Conservation (phyloP, 2,797 vertebrate species). For the Micrastur ruficollis region DNA sequence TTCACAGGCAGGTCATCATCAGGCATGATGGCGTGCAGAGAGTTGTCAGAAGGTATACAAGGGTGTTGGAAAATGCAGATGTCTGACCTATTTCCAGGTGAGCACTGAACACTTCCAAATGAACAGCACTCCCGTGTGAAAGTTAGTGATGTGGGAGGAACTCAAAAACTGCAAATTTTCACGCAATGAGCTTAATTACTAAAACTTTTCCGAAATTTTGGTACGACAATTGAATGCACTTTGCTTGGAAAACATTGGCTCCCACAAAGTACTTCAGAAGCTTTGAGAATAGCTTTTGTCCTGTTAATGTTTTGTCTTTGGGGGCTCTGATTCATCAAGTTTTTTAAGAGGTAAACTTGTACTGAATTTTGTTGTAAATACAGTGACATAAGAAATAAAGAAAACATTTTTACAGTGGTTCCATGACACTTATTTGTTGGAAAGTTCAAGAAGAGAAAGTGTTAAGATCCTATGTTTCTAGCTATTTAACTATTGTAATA, state of each 20-base stretch:
- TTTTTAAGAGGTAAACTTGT: neutral
- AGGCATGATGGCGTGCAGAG: neutral
- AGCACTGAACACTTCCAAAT: neutral
- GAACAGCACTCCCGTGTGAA: neutral
- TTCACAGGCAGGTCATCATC: neutral
- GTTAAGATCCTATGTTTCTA: neutral
- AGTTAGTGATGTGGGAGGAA: neutral
- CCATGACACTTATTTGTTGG: neutral
- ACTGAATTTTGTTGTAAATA: neutral
- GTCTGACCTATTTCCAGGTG: neutral
- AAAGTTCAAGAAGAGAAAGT: neutral
- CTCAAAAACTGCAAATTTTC: neutral
- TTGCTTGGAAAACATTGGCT: neutral
- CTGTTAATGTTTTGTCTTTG: neutral
- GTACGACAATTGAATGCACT: neutral
- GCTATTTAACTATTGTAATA: neutral
- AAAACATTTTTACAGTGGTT: neutral
- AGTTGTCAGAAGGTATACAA: neutral
- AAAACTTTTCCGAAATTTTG: neutral
- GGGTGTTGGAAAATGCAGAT: neutral
- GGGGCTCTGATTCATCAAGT: neutral
- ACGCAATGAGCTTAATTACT: neutral
- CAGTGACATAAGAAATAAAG: neutral
- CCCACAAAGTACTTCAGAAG: neutral
- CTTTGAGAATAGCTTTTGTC: neutral